Evolutionary conservation across 2,797 vertebrate genomes (phyloP).

Genomic region (Streptopelia turtur): DNA sequence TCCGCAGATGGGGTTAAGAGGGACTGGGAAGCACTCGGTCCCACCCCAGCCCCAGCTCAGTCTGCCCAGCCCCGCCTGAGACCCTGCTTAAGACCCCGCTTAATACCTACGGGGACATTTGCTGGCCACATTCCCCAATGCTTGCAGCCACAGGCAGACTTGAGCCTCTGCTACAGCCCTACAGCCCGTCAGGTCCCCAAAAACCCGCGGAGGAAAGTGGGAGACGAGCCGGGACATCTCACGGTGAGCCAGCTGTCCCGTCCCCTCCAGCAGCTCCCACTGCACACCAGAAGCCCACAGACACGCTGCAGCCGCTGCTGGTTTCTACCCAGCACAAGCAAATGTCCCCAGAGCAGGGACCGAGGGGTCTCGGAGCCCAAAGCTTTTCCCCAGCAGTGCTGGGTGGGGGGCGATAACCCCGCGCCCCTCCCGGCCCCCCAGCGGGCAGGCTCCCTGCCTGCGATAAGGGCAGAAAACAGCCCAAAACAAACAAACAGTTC

Average conservation of each 20-base stretch:
- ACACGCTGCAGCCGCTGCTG: fast-evolving
- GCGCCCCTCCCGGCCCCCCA: not conserved
- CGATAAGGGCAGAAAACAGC: not conserved
- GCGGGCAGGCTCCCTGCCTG: not conserved
- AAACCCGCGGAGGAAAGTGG: fast-evolving
- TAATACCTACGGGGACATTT: not conserved
- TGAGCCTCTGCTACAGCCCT: not conserved
- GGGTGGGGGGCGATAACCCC: not conserved
- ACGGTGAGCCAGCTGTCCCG: no score
- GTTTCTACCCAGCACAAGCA: not conserved
- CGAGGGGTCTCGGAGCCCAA: not conserved
- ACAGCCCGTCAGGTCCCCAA: fast-evolving
- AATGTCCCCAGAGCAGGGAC: no score
- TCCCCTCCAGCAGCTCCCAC: not conserved
- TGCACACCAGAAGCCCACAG: no score
- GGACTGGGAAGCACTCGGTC: not conserved
- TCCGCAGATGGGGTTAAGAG: not conserved
- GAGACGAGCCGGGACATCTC: not conserved
- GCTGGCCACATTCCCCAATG: fast-evolving
- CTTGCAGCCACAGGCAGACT: not conserved
- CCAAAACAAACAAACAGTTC: constrained; percentile 59
- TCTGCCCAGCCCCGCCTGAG: not conserved
- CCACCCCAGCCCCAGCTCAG: not conserved
- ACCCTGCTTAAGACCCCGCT: not conserved
- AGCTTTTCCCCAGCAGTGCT: fast-evolving